Conservation (phyloP, 1,140 invertebrate genomes). For the Bombus pyrosoma region DNA sequence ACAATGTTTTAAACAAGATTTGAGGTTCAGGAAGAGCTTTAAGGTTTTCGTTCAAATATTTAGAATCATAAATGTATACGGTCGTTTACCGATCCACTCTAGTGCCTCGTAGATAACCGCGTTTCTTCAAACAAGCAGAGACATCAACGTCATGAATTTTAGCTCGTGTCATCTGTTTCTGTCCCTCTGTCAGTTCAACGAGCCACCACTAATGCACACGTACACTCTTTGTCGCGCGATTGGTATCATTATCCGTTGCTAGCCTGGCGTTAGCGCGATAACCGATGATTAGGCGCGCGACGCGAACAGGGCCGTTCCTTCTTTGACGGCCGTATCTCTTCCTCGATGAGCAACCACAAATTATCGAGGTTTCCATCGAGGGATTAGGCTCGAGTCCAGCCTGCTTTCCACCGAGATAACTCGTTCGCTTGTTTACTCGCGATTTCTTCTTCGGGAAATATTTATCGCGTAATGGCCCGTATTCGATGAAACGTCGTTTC, state of each 20-base stretch:
- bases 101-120: neutral
- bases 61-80: neutral
- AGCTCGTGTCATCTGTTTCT: neutral
- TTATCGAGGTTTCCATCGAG: conserved; percentile 27
- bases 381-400: neutral
- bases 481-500: neutral
- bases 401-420: neutral
- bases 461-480: neutral
- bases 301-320: conserved; percentile 44
- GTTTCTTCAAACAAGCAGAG: neutral
- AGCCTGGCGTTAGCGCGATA: conserved; percentile 58
- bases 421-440: conserved; percentile 13
- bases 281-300: conserved; percentile 59
- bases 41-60: neutral
- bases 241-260: conserved; percentile 56
- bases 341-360: neutral
- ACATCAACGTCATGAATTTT: neutral
- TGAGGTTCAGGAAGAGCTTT: neutral
- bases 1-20: neutral
- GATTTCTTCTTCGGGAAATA: neutral
- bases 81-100: neutral
- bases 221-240: conserved; percentile 52
- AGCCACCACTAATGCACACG: conserved; percentile 19
- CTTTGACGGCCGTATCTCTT: conserved; percentile 28
- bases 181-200: no score